Base-by-base conservation (phyloP, 2,888 invertebrate genomes). In the Bimastos eiseni region DNA sequence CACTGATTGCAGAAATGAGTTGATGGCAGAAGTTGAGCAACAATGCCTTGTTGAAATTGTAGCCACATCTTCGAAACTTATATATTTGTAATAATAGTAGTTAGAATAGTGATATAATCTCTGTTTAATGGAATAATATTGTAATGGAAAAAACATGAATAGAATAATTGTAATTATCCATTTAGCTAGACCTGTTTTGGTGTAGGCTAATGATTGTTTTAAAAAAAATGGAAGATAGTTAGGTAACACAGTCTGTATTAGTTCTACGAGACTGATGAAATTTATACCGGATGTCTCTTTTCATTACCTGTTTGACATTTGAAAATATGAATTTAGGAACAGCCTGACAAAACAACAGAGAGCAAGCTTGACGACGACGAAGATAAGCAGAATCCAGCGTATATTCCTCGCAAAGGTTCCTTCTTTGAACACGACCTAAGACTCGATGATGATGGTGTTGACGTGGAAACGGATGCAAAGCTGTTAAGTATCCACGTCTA, bases 331-430 rank as follows among this genome's bases (percentile, higher is more conserved):
- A 37, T 91, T 33, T 91, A 94, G 94, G 94, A 94, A 89, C 94
- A 94, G 92, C 94, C 94, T 41, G 93, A 93, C 36, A 92, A 92
- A 30, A 91, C 89, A 13, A 30, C 21, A 4, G 88, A 91, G 41
- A 41, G 11, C 92, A 96, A 97, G 93, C 96, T 98, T 4, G 98
- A 98, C 94, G 97, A 97, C 94, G 98, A 98, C 94, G 98, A 98
- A 94, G 99, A 99, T 94, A 96, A 98, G 86, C 97, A 98, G 94
- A 98, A 99, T 96, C 99, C 99, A 1, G 98, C 99, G 94, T 99
- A 98, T 95, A 98, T 99, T 93, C 99, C 99, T 0, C 98, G 98
- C 95, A 96, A 97, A 93, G 99, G 99, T 0, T 98, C 98, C 0
- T 99, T 99, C 95, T 99, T 99, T 94, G 99, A 99, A 93, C 99